Evolutionary conservation across 1,140 invertebrate genomes (phyloP).

Genomic region (Teleopsis dalmanni): DNA sequence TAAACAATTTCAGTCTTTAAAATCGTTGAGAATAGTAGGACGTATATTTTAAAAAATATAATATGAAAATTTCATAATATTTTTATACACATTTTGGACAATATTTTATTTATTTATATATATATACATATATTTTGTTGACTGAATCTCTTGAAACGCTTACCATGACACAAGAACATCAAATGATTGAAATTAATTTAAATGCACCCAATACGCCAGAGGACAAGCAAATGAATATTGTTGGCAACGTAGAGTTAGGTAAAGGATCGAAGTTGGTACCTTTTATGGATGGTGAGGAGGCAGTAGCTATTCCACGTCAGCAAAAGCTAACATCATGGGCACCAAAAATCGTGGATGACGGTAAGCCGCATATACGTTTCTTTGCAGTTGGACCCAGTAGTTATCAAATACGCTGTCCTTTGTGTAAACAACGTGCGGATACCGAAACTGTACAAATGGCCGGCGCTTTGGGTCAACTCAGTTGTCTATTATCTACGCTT

Average conservation of each 20-base stretch:
- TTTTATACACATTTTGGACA: no score
- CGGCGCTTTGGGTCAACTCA: constrained; percentile 29
- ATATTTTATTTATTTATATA: no score
- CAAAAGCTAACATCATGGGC: constrained; percentile 11
- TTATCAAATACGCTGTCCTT: constrained; percentile 28
- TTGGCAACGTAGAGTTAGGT: background rate
- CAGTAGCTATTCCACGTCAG: background rate
- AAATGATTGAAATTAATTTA: constrained; percentile 26
- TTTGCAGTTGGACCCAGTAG: constrained; percentile 31
- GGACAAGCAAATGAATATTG: background rate
- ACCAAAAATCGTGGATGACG: constrained; percentile 9
- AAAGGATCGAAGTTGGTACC: background rate
- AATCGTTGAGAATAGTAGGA: no score
- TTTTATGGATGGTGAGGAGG: background rate
- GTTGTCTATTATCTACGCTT: constrained; percentile 27
- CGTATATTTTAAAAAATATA: no score
- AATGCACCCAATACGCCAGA: constrained; percentile 14
- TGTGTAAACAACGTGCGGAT: constrained; percentile 24
- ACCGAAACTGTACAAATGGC: constrained; percentile 31
- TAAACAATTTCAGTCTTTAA: no score
- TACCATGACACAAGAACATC: constrained; percentile 5
- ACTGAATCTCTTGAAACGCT: no score
- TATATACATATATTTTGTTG: no score
- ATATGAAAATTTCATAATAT: no score
- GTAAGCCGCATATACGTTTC: constrained; percentile 29